Conservation (phyloP, 2,888 invertebrate genomes). For the Amphipoea lucens region DNA sequence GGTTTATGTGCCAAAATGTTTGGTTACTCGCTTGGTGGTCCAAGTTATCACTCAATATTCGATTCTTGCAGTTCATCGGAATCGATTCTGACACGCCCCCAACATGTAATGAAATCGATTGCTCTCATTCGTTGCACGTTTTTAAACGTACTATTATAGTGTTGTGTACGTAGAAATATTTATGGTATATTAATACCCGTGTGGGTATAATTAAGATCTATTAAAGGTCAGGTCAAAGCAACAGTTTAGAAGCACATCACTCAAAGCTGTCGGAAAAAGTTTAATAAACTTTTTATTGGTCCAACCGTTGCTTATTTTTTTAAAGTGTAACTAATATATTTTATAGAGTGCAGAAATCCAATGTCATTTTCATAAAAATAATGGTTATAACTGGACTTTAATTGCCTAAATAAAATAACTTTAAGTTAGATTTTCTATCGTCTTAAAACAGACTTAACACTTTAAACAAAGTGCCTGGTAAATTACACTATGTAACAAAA, state of each 20-base stretch:
- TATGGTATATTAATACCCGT: slow-evolving; percentile 57
- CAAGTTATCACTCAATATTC: slow-evolving; percentile 73
- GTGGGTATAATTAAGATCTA: slow-evolving; percentile 60
- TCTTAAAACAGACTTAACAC: background rate
- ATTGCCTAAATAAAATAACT: no score
- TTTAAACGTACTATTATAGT: slow-evolving; percentile 50
- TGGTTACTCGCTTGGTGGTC: slow-evolving; percentile 69
- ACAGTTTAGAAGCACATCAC: slow-evolving; percentile 62
- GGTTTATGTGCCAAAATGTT: slow-evolving; percentile 68
- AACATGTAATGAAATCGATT: slow-evolving; percentile 68
- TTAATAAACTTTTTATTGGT: slow-evolving; percentile 40
- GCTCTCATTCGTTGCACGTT: slow-evolving; percentile 63
- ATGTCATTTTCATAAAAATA: background rate
- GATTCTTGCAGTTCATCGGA: slow-evolving; percentile 73
- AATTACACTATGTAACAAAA: background rate
- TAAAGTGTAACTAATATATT: background rate
- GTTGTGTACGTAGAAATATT: slow-evolving; percentile 54
- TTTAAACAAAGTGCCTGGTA: no score
- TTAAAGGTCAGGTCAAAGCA: slow-evolving; percentile 62
- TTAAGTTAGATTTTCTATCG: background rate
- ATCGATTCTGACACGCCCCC: slow-evolving; percentile 71
- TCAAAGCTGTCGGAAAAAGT: slow-evolving; percentile 55
- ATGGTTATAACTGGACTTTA: no score
- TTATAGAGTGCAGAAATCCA: background rate
- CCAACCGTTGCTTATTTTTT: slow-evolving; percentile 6